phyloP scores from a whole-genome alignment of 2,888 invertebrate species.

The Apodemia mormo region DNA sequence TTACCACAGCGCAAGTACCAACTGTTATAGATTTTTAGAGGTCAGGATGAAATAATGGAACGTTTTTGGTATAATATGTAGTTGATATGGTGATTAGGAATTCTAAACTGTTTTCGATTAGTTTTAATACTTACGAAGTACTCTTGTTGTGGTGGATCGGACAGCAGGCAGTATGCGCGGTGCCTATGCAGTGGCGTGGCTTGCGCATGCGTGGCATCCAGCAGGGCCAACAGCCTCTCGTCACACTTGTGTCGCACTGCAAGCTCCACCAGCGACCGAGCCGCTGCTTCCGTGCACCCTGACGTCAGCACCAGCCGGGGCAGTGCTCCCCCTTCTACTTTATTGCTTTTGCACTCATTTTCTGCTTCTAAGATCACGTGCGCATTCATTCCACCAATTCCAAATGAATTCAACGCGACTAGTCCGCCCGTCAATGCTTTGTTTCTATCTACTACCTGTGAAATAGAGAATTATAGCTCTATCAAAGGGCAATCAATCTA shows the following conservation, averaged over 20 bases:
- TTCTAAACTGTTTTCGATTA: no score
- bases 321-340: constrained; percentile 70
- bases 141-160: constrained; percentile 40
- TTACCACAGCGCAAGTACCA: no score
- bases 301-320: constrained; percentile 91
- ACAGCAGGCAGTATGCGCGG: constrained; percentile 59
- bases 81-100: no score
- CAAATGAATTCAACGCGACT: neutral
- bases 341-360: neutral
- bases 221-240: neutral
- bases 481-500: no score
- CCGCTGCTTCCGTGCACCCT: constrained; percentile 90
- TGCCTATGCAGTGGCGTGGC: neutral
- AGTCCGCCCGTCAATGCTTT: neutral
- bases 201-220: neutral
- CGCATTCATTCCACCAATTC: neutral
- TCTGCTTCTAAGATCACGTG: neutral
- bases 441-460: constrained; percentile 1
- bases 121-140: neutral
- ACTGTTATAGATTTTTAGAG: no score
- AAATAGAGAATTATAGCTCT: neutral
- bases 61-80: no score
- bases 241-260: constrained; percentile 87
- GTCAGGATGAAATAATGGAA: no score
- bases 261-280: constrained; percentile 95